Evolutionary conservation across 2,113 vertebrate species (phyloP), one percentile per base, ranked within the genome.

Genomic region (Climacteris rufus): DNA sequence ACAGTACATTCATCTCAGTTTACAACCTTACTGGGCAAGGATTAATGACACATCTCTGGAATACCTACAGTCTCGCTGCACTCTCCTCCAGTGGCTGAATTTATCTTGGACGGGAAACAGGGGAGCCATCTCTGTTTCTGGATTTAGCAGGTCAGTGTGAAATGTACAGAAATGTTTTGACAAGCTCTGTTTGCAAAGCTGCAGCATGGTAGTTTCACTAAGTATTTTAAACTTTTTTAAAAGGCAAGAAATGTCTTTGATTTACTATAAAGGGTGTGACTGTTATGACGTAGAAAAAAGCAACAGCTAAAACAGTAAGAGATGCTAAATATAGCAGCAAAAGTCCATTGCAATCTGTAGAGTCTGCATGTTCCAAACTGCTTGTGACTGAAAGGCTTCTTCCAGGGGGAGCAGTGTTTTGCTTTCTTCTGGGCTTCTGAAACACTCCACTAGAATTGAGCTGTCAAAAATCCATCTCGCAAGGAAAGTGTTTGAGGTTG

Each of bases 61-160:
- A 94, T 98, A 99, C 96, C 98, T 99, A 85, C 98, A 99, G 98
- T 96, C 98, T 91, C 99, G 99, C 93, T 99, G 99, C 96, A 98
- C 98, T 75, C 99, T 99, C 33, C 98, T 99, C 96, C 99, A 99
- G 96, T 99, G 99, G 98, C 98, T 99, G 97, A 99, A 99, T 98
- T 98, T 99, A 94, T 99, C 99, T 97, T 99, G 99, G 99, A 99
- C 99, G 39, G 99, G 99, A 94, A 99, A 99, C 97, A 98, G 99
- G 23, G 99, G 99, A 92, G 98, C 98, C 81, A 98, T 99, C 96
- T 99, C 99, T 91, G 96, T 98, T 93, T 96, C 97, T 59, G 99
- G 99, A 92, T 99, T 99, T 98, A 99, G 98, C 99, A 99, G 99
- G 99, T 99, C 94, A 98, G 98, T 96, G 77, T 57, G 95, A 84